phyloP scores from a whole-genome alignment of 2,113 vertebrate genomes.

The Balaeniceps rex region DNA sequence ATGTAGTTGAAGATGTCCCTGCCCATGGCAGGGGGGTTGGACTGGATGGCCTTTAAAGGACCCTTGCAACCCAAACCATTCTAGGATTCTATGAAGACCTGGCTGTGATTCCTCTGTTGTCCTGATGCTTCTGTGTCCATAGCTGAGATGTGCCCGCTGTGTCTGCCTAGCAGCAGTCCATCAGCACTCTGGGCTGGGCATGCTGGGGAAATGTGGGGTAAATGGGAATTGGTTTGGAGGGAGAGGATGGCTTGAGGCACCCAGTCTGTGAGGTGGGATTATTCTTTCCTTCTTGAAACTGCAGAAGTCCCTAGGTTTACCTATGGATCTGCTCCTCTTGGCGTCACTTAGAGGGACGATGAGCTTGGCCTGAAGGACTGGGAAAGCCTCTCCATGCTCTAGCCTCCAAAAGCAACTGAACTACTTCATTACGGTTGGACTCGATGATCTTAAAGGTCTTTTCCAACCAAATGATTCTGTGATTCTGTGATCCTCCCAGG shows the following conservation, averaged over 20 bases:
- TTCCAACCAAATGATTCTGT: too few relatives aligned
- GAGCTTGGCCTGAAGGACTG: not conserved
- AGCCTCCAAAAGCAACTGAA: not conserved
- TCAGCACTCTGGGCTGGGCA: not conserved
- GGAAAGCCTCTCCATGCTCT: not conserved
- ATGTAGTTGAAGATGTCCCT: rapidly evolving
- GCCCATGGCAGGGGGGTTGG: not conserved
- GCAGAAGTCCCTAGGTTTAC: not conserved
- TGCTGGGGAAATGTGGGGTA: not conserved
- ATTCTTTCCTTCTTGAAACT: not conserved
- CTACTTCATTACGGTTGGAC: too few relatives aligned
- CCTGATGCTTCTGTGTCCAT: not conserved
- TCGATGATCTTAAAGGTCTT: too few relatives aligned
- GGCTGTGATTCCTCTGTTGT: not conserved
- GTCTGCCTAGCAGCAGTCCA: not conserved
- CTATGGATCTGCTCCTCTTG: not conserved
- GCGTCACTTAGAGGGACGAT: not conserved
- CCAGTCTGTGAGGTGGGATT: not conserved
- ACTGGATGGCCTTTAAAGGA: not conserved
- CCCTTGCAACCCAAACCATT: not conserved
- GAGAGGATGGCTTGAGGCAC: not conserved
- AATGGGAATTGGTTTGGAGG: not conserved
- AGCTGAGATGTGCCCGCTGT: not conserved
- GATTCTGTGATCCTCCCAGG: too few relatives aligned
- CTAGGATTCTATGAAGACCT: not conserved